phyloP scores from a whole-genome alignment of 2,797 vertebrate species.

The Clarias platycephalus region DNA sequence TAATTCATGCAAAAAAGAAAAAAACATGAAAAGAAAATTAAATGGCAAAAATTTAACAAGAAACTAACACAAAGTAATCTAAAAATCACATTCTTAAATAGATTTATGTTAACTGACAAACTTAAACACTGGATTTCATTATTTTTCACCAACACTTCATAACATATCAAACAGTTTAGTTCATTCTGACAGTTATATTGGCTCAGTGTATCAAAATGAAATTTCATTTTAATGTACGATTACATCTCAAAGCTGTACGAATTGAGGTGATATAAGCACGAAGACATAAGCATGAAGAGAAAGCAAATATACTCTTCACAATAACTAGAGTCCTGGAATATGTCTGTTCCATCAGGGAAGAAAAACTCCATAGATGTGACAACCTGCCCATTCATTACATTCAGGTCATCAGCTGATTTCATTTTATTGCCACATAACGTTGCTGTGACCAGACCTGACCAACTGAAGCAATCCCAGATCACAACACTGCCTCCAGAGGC shows the following conservation, averaged over 20 bases:
- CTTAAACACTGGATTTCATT: neutral
- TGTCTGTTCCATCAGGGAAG: no score
- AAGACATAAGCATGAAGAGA: neutral
- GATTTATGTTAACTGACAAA: neutral
- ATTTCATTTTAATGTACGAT: neutral
- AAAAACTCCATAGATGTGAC: no score
- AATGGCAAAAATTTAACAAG: neutral
- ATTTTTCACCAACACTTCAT: neutral
- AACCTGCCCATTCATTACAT: no score
- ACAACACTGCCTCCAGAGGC: no score
- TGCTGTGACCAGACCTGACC: no score
- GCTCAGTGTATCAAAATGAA: neutral
- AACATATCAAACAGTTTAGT: neutral
- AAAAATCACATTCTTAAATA: neutral
- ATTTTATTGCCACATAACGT: no score
- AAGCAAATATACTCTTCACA: neutral
- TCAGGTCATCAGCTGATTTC: no score
- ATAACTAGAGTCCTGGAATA: no score
- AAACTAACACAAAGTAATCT: no score
- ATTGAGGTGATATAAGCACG: neutral
- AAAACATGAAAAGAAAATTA: neutral
- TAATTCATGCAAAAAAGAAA: neutral
- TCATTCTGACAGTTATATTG: neutral
- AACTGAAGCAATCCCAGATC: no score
- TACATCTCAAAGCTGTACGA: neutral